Conservation (phyloP, 2,797 vertebrate species). For the Chromobotia macracanthus region DNA sequence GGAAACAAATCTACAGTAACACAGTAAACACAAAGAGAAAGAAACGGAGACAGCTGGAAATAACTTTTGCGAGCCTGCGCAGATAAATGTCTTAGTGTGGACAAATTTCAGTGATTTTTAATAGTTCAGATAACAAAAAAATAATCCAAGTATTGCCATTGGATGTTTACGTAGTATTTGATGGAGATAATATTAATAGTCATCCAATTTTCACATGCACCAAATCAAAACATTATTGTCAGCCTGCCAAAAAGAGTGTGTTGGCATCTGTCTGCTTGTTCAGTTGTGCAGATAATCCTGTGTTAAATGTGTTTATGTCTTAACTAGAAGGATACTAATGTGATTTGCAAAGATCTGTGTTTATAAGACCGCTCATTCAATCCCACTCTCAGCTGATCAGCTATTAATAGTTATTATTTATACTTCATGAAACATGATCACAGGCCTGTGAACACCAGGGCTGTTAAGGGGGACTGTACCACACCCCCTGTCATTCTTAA, state of each 20-base stretch:
- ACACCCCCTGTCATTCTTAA: not conserved
- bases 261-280: not conserved
- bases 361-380: not conserved
- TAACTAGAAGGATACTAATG: not conserved
- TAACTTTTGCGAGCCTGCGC: not conserved
- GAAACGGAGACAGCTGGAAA: constrained; percentile 5
- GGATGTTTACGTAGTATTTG: not conserved
- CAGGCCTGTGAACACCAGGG: not conserved
- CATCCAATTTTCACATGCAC: not conserved
- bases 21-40: not conserved
- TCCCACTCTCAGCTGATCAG: constrained; percentile 13
- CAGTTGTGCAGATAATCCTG: not conserved
- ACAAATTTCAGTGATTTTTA: not conserved
- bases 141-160: not conserved
- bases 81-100: not conserved
- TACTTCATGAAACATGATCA: not conserved
- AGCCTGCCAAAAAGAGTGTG: not conserved
- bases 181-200: not conserved
- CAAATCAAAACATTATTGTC: not conserved
- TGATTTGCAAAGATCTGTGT: not conserved
- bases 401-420: constrained; percentile 26
- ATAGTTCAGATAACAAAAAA: not conserved
- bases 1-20: not conserved
- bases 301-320: not conserved
- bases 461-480: not conserved